Evolutionary conservation across 2,797 vertebrate species (phyloP).

Genomic region (Aulostomus chinensis): DNA sequence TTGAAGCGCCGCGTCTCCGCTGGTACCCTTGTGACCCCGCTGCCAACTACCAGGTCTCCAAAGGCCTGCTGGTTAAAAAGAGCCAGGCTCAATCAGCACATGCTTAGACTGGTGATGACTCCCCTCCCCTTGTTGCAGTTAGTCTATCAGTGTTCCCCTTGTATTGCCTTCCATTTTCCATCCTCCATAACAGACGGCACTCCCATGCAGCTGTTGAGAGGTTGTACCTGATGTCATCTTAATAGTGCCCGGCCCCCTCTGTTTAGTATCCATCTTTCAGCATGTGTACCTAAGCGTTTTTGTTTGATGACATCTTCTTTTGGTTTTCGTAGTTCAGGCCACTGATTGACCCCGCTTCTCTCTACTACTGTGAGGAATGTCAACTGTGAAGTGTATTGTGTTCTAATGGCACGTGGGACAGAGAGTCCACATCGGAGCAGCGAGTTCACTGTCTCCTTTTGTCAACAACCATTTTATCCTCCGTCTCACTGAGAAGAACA

Average conservation of each 20-base stretch:
- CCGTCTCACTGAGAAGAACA: constrained; percentile 60
- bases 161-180: constrained; percentile 73
- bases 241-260: constrained; percentile 69
- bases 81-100: constrained; percentile 80
- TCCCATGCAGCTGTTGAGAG: constrained; percentile 81
- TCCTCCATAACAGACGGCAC: constrained; percentile 67
- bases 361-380: constrained; percentile 10
- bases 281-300: constrained; percentile 77
- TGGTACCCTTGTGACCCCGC: constrained; percentile 64
- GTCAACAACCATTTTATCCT: constrained; percentile 67
- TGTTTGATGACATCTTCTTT: constrained; percentile 78
- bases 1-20: constrained; percentile 63
- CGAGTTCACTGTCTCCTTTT: constrained; percentile 57
- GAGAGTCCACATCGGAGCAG: constrained; percentile 35
- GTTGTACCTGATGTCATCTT: constrained; percentile 78
- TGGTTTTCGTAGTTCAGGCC: constrained; percentile 65
- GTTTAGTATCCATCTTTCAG: constrained; percentile 81
- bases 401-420: constrained; percentile 42
- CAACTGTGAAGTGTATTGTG: constrained; percentile 56
- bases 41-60: constrained; percentile 58
- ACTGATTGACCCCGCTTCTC: constrained; percentile 55
- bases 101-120: constrained; percentile 78
- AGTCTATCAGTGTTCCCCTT: constrained; percentile 80
- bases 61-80: constrained; percentile 75
- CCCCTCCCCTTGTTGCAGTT: constrained; percentile 75